Percentiles rank a stretch among this genome's conserved stretches.
Evolutionary conservation across 1,140 invertebrate species (phyloP).

Genomic region (Armadillidium nasatum): DNA sequence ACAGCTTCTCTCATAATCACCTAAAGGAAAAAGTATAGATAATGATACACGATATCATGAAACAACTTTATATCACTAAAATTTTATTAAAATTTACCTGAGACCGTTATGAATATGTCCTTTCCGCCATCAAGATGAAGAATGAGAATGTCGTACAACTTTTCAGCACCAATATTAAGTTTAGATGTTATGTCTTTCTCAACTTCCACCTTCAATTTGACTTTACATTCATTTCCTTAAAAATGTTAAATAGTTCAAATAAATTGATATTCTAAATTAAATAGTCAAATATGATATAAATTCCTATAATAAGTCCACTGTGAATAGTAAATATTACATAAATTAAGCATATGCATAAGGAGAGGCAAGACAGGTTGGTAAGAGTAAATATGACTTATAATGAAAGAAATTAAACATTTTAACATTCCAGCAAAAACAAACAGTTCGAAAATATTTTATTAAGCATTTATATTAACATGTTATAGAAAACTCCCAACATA

Average conservation of each 20-base stretch:
- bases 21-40: conserved; percentile 41
- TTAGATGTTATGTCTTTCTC: conserved; percentile 71
- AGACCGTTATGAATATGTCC: conserved; percentile 92
- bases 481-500: too few relatives aligned
- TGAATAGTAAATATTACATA: too few relatives aligned
- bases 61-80: too few relatives aligned
- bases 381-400: too few relatives aligned
- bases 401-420: too few relatives aligned
- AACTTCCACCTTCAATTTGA: conserved; percentile 70
- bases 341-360: too few relatives aligned
- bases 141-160: conserved; percentile 90
- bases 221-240: conserved; percentile 73
- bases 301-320: too few relatives aligned
- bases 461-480: too few relatives aligned
- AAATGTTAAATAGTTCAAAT: conserved; percentile 47
- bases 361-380: too few relatives aligned
- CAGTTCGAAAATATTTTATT: too few relatives aligned
- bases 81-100: conserved; percentile 53
- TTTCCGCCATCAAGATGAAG: conserved; percentile 90
- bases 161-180: conserved; percentile 75
- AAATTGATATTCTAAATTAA: not conserved
- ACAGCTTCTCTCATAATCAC: conserved; percentile 79
- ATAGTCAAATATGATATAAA: not conserved
- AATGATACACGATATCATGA: too few relatives aligned
- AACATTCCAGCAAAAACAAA: too few relatives aligned